Evolutionary conservation across 1,140 invertebrate genomes (phyloP), one percentile per base, ranked within the genome.

Genomic region (Ips typographus): DNA sequence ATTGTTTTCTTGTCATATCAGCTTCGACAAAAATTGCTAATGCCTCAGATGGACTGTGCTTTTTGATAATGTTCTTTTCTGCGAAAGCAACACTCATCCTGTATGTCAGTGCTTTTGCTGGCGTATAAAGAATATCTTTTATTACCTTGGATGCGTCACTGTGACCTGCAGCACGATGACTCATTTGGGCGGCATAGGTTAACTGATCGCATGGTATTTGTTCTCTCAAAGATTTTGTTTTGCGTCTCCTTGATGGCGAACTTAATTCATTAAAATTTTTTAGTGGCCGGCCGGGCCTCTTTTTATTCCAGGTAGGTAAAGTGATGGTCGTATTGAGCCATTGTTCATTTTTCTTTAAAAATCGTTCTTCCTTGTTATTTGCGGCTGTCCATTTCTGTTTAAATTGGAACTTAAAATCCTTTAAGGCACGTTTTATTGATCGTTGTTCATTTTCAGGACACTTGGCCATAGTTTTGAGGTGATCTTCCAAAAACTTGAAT

Each of bases 21-120:
- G 39, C 57, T 44, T 60, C 57, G 2, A 60, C 57, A 22, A 60
- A 60, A 4, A 60, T 60, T 36, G 40, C 40, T 43, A 60, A 22
- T 22, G 40, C n/a, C 2, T 44, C 2, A n/a, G 8, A 1, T n/a
- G 57, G 40, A 22, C 40, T 43, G 1, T 4, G 7, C 40, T 60
- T 42, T 3, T 42, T 60, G 2, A 3, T 22, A 22, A 43, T 8
- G n/a, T 42, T n/a, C 1, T 42, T 43, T 36, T 43, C 4, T 38
- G 40, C 2, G 39, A 22, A 3, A 43, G 42, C 36, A 60, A 60
- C 3, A n/a, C 2, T 7, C 44, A 5, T 60, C 2, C 42, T 40
- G 38, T 41, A 60, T 60, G 1, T 60, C 4, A 6, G 42, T 3
- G 57, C 57, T 36, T 7, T 42, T n/a, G 2, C 39, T 57, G 55